Evolutionary conservation across 1,140 invertebrate genomes (phyloP).

Genomic region (Eubasilissa regina): DNA sequence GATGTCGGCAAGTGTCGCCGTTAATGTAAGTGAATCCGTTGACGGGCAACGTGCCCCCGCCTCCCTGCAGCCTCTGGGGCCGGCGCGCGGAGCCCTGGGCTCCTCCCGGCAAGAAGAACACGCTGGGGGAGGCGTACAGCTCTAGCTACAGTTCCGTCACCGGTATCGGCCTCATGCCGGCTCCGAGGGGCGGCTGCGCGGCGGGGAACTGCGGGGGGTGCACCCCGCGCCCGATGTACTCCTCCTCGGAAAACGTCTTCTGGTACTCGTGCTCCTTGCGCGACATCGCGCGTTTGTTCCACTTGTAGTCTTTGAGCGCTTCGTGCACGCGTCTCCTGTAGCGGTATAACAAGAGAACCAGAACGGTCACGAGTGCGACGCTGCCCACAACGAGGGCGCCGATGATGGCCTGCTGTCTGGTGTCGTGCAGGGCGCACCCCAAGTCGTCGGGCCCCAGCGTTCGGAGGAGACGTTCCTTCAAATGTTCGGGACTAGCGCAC

Average conservation of each 20-base stretch:
- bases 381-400: constrained; percentile 80
- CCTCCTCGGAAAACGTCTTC: constrained; percentile 89
- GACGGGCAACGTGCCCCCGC: constrained; percentile 79
- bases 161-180: constrained; percentile 82
- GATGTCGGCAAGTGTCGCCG: constrained; percentile 74
- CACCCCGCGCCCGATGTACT: constrained; percentile 81
- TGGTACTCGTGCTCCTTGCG: constrained; percentile 90
- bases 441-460: constrained; percentile 82
- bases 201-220: constrained; percentile 75
- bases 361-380: constrained; percentile 77
- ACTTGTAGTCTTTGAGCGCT: constrained; percentile 86
- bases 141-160: constrained; percentile 96
- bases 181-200: constrained; percentile 73
- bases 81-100: constrained; percentile 71
- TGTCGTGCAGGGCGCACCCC: constrained; percentile 84
- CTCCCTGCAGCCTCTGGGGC: constrained; percentile 71
- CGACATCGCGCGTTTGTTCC: constrained; percentile 83
- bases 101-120: constrained; percentile 76
- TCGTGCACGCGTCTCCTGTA: constrained; percentile 85
- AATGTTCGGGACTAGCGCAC: constrained; percentile 80
- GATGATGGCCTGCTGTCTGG: constrained; percentile 84
- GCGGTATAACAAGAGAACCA: constrained; percentile 83
- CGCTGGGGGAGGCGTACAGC: constrained; percentile 84
- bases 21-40: constrained; percentile 84
- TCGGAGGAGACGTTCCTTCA: constrained; percentile 80